A percentile compares a stretch with the other conserved stretches of the same genome.
Conservation (phyloP, 2,888 invertebrate genomes). For the Drosophila peninsularis region DNA sequence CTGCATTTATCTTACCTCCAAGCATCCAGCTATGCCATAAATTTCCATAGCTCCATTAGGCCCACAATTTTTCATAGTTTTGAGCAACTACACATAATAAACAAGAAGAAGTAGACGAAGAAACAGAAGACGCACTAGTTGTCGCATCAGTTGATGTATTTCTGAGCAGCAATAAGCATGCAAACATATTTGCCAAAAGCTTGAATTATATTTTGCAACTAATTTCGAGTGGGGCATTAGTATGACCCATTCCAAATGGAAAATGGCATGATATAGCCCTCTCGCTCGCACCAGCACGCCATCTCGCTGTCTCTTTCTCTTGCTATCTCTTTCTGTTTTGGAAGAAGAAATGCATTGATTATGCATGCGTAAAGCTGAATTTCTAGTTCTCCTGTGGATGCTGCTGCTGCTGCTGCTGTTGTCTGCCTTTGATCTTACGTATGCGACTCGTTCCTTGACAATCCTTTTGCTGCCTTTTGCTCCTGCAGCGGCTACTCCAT, state of each 20-base stretch:
- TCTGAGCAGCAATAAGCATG: slow-evolving; percentile 23
- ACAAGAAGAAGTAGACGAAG: not conserved
- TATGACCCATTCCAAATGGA: slow-evolving; percentile 2
- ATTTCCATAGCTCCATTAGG: not conserved
- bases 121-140: not conserved
- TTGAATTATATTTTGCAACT: slow-evolving; percentile 71
- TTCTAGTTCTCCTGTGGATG: slow-evolving; percentile 44
- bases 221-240: slow-evolving; percentile 51
- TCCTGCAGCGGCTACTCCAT: slow-evolving; percentile 5
- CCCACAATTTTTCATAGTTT: slow-evolving; percentile 6
- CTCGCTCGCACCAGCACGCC: slow-evolving; percentile 11
- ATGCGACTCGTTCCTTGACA: slow-evolving; percentile 23
- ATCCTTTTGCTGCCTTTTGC: slow-evolving; percentile 32
- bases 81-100: not conserved
- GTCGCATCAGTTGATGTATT: slow-evolving; percentile 11
- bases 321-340: slow-evolving; percentile 15
- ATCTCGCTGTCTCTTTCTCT: not conserved
- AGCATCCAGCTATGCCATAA: not conserved
- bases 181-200: slow-evolving; percentile 48
- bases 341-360: slow-evolving; percentile 78
- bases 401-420: slow-evolving; percentile 9
- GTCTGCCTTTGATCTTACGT: slow-evolving; percentile 57
- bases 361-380: slow-evolving; percentile 76
- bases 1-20: not conserved
- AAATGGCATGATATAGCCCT: not conserved